Conservation (phyloP, 2,888 invertebrate genomes). For the Lasioglossum zephyrum region DNA sequence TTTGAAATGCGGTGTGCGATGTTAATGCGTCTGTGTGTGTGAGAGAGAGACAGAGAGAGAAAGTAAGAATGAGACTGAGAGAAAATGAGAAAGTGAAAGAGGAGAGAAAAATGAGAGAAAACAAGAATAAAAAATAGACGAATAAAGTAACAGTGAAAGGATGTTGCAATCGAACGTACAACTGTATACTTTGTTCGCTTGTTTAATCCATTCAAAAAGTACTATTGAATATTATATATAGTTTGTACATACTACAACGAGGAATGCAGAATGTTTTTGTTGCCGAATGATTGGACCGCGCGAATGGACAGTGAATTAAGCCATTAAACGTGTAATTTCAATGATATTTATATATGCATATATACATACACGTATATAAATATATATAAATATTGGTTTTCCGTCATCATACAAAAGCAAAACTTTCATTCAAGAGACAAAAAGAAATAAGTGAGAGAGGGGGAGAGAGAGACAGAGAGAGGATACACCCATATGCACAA, state of each 20-base stretch:
- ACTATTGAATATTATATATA: constrained; percentile 72
- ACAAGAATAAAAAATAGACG: constrained; percentile 10
- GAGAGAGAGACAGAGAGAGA: neutral
- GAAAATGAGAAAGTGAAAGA: neutral
- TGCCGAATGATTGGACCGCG: constrained; percentile 66
- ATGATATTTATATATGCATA: constrained; percentile 62
- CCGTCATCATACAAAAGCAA: constrained; percentile 52
- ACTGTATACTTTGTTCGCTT: constrained; percentile 74
- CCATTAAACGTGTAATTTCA: constrained; percentile 59
- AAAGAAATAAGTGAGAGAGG: constrained; percentile 3
- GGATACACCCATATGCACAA: constrained; percentile 62
- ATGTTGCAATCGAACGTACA: constrained; percentile 58
- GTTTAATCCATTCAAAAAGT: constrained; percentile 67
- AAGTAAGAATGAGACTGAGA: neutral
- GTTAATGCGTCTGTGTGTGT: constrained; percentile 43
- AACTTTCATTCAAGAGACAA: constrained; percentile 54
- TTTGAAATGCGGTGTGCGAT: constrained; percentile 56
- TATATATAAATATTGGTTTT: constrained; percentile 67
- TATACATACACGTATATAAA: constrained; percentile 56
- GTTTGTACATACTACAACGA: constrained; percentile 78
- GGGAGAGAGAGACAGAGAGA: neutral
- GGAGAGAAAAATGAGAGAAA: neutral
- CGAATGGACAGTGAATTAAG: constrained; percentile 69
- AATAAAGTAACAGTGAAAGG: constrained; percentile 50
- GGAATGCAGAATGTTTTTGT: constrained; percentile 61